Conservation (phyloP, 2,113 vertebrate species). For the Menura novaehollandiae region DNA sequence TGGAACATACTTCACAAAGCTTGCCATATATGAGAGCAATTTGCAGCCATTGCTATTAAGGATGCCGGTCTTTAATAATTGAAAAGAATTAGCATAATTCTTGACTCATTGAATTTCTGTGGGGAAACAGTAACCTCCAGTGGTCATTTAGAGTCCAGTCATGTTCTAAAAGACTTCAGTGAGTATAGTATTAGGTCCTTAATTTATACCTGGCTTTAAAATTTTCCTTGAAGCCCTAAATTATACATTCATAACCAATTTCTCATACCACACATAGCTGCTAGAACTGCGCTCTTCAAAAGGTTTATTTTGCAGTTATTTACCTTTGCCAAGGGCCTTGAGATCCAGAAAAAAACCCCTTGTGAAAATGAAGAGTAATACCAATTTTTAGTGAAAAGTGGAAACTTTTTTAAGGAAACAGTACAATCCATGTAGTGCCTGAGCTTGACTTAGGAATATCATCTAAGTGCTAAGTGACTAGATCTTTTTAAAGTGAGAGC, state of each 20-base stretch:
- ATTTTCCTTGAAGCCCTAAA: constrained; percentile 29
- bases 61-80: background rate
- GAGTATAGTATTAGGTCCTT: background rate
- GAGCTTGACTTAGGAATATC: background rate
- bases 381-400: background rate
- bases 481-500: background rate
- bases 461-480: background rate
- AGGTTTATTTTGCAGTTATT: constrained; percentile 21
- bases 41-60: background rate
- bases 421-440: background rate
- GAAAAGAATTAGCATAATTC: constrained; percentile 22
- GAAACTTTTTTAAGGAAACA: background rate
- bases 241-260: constrained; percentile 28
- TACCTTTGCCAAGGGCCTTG: background rate
- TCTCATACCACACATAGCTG: background rate
- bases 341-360: background rate
- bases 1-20: background rate
- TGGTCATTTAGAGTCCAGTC: constrained; percentile 42
- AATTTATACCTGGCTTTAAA: constrained; percentile 18
- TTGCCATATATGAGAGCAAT: background rate
- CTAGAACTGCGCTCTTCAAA: background rate
- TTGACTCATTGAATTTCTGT: background rate
- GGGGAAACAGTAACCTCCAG: constrained; percentile 37
- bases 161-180: background rate
- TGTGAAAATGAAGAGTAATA: background rate